Percentiles rank a stretch among this genome's conserved stretches.
These are phyloP conservation scores for Sinelater perroti DNA, from an alignment of 2,888 invertebrate genomes.

Conservation along the genomic window DNA sequence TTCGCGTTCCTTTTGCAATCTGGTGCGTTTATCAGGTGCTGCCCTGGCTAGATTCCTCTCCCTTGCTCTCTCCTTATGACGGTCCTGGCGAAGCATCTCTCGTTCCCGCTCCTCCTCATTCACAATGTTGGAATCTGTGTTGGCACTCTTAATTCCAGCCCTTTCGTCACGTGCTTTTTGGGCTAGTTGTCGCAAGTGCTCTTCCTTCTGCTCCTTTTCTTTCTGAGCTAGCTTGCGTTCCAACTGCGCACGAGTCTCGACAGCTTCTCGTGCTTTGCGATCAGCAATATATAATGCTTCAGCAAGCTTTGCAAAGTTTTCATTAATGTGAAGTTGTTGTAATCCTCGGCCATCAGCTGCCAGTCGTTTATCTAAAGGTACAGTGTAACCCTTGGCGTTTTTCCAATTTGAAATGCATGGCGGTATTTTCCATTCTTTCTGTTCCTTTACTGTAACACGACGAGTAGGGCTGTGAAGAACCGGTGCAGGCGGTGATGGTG, in stretches of 20 bases:
- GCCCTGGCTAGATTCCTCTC: slow-evolving; percentile 93
- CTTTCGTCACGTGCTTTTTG: slow-evolving; percentile 95
- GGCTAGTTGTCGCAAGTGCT: slow-evolving; percentile 90
- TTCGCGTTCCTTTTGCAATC: slow-evolving; percentile 89
- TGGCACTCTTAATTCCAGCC: slow-evolving; percentile 75
- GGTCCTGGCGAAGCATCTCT: slow-evolving; percentile 85
- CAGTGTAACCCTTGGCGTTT: slow-evolving; percentile 97
- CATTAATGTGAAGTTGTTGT: slow-evolving; percentile 97
- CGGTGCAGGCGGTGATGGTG: slow-evolving; percentile 98
- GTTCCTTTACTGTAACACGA: slow-evolving; percentile 97
- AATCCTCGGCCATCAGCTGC: slow-evolving; percentile 98
- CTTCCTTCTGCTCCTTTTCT: slow-evolving; percentile 98
- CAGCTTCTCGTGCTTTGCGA: slow-evolving; percentile 93
- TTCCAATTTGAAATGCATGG: slow-evolving; percentile 99
- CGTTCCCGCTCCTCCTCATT: slow-evolving; percentile 82
- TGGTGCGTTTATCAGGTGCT: slow-evolving; percentile 92
- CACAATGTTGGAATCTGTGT: slow-evolving; percentile 59
- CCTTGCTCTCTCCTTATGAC: slow-evolving; percentile 90
- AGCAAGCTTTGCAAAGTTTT: slow-evolving; percentile 98
- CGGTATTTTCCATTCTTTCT: slow-evolving; percentile 99
- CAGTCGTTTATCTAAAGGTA: slow-evolving; percentile 95
- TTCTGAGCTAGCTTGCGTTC: slow-evolving; percentile 97
- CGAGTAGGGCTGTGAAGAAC: slow-evolving; percentile 98
- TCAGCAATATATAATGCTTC: slow-evolving; percentile 99
- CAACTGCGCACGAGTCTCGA: slow-evolving; percentile 94